Conservation (phyloP, 2,888 invertebrate genomes). For the Suillia variegata region DNA sequence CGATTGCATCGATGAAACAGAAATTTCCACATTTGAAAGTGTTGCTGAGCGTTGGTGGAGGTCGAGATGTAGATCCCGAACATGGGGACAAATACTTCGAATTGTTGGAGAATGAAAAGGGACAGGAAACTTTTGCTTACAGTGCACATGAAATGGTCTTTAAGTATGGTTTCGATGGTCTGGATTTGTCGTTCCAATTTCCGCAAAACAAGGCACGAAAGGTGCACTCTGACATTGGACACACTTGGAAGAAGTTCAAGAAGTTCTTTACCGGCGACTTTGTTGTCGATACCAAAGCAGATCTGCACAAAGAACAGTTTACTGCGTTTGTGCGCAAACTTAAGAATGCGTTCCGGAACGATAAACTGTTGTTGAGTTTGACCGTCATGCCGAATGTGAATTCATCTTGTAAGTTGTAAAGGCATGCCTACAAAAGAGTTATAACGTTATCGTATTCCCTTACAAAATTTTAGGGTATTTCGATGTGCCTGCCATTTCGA, state of each 20-base stretch:
- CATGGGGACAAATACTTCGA: constrained; percentile 72
- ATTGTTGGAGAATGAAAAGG: constrained; percentile 74
- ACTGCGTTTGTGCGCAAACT: constrained; percentile 77
- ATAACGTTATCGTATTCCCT: neutral
- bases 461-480: constrained; percentile 83
- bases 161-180: constrained; percentile 83
- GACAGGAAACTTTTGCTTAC: constrained; percentile 75
- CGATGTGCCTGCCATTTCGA: constrained; percentile 74
- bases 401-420: constrained; percentile 67
- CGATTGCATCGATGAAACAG: constrained; percentile 73
- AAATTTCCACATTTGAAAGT: constrained; percentile 74
- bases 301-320: constrained; percentile 79
- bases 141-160: constrained; percentile 74
- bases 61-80: constrained; percentile 69
- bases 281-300: constrained; percentile 75
- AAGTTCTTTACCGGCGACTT: constrained; percentile 74
- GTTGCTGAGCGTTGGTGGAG: constrained; percentile 78
- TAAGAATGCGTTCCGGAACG: constrained; percentile 71
- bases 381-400: constrained; percentile 83
- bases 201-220: constrained; percentile 79
- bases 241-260: constrained; percentile 76
- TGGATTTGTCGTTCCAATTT: constrained; percentile 87
- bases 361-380: constrained; percentile 69
- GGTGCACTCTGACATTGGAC: constrained; percentile 68
- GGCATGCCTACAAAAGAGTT: too few relatives aligned